Percentiles rank a stretch among this genome's conserved stretches.
phyloP scores from a whole-genome alignment of 2,888 invertebrate genomes.

The Formica aserva region DNA sequence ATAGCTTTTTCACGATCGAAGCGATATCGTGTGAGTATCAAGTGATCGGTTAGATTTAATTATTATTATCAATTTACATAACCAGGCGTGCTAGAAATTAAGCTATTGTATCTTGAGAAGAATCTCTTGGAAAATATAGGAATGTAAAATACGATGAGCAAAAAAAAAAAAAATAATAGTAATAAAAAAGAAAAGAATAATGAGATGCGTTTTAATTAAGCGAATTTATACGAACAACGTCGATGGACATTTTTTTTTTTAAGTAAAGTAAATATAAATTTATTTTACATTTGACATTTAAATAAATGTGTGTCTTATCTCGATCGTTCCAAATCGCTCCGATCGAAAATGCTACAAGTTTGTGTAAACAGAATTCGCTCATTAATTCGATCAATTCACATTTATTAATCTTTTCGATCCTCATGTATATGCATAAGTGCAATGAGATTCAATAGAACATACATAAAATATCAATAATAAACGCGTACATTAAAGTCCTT shows the following conservation, averaged over 20 bases:
- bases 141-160: background rate
- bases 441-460: background rate
- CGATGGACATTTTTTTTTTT: background rate
- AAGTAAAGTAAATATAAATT: background rate
- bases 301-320: background rate
- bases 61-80: background rate
- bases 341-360: background rate
- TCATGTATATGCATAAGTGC: background rate
- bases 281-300: conserved; percentile 5
- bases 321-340: background rate
- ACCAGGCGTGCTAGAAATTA: background rate
- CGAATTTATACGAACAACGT: background rate
- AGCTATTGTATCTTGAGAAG: background rate
- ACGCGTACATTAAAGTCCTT: background rate
- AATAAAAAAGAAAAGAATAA: background rate
- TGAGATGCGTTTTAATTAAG: background rate
- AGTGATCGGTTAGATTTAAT: conserved; percentile 18
- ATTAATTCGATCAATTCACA: conserved; percentile 11
- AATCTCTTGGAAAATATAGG: background rate
- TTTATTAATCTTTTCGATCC: conserved; percentile 26
- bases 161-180: background rate
- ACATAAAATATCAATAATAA: background rate
- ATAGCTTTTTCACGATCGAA: background rate
- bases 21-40: background rate
- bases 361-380: background rate